Evolutionary conservation across 2,888 invertebrate species (phyloP).

Genomic region (Amblyjoppa fuscipennis): DNA sequence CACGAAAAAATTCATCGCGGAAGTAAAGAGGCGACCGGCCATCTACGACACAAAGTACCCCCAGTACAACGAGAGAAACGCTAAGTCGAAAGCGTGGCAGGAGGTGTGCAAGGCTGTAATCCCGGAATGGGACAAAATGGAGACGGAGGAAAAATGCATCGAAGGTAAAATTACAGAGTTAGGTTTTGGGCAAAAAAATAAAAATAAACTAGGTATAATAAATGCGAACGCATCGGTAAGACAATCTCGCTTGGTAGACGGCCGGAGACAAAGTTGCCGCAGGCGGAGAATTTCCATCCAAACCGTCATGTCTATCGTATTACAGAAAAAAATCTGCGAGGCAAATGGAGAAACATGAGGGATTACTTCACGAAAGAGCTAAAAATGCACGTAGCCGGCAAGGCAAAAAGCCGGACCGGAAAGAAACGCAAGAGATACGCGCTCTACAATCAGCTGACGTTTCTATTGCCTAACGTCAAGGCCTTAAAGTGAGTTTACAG

Average conservation of each 20-base stretch:
- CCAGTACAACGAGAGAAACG: constrained; percentile 80
- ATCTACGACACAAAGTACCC: constrained; percentile 81
- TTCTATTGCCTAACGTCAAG: constrained; percentile 80
- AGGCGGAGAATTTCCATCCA: not conserved
- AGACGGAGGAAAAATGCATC: constrained; percentile 77
- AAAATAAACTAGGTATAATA: not conserved
- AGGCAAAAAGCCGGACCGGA: constrained; percentile 69
- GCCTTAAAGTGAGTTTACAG: constrained; percentile 68
- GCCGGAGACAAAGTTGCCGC: not conserved
- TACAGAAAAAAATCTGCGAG: constrained; percentile 80
- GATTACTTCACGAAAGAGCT: constrained; percentile 83
- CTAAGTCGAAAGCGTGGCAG: constrained; percentile 81
- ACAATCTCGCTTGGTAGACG: not conserved
- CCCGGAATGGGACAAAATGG: constrained; percentile 79
- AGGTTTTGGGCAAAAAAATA: not conserved
- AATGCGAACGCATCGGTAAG: not conserved
- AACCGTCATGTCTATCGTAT: constrained; percentile 49
- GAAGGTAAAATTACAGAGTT: constrained; percentile 75
- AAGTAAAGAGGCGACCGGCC: constrained; percentile 80
- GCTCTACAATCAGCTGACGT: constrained; percentile 80
- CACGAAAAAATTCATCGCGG: constrained; percentile 80
- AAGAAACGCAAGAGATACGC: constrained; percentile 80
- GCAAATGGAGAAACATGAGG: constrained; percentile 82
- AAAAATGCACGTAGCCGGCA: constrained; percentile 75
- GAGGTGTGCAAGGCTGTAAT: constrained; percentile 81